Evolutionary conservation across 2,888 invertebrate species (phyloP), one percentile per base, ranked within the genome.

Genomic region (Aleiodes testaceus): DNA sequence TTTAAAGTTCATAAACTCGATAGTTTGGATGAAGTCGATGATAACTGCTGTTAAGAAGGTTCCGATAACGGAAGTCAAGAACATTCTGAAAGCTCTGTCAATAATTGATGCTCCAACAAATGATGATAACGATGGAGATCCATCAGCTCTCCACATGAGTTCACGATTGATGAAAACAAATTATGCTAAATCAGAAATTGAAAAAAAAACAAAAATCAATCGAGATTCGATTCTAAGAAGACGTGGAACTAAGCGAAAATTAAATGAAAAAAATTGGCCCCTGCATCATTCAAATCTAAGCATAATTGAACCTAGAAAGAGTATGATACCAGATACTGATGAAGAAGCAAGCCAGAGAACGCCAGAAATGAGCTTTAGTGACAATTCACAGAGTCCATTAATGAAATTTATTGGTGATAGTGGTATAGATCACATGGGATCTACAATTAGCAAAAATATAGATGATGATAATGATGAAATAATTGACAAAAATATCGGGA

Each of bases 21-120:
- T 69, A 6, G 44, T 36, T 42, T 69, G 69, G 69, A 20, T 61
- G 42, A 69, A 61, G 22, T 69, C 69, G 0, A 18, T 42, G 11
- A 14, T 69, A 4, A 45, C 18, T 22, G 49, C 22, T 5, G 47
- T 16, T 11, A 18, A 20, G n/a, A 9, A 14, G 2, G 69, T 69
- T 1, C 50, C 61, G 11, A 16, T 20, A n/a, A 36, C 16, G 16
- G 49, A 69, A n/a, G 30, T 69, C 6, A 30, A 22, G 11, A 49
- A 36, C 11, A 36, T 63, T 11, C 26, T 69, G 1, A 16, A 50
- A 18, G 42, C 30, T 18, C 36, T 63, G 7, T n/a, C 22, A n/a
- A 11, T 7, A 55, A 55, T 55, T n/a, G 6, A 22, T n/a, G 7
- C 7, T 1, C 1, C 30, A 55, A 4, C 6, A 4, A 55, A 30